These are phyloP conservation scores for Drosophila simulans DNA, from an alignment of 1,140 invertebrate genomes.

Conservation along the genomic window DNA sequence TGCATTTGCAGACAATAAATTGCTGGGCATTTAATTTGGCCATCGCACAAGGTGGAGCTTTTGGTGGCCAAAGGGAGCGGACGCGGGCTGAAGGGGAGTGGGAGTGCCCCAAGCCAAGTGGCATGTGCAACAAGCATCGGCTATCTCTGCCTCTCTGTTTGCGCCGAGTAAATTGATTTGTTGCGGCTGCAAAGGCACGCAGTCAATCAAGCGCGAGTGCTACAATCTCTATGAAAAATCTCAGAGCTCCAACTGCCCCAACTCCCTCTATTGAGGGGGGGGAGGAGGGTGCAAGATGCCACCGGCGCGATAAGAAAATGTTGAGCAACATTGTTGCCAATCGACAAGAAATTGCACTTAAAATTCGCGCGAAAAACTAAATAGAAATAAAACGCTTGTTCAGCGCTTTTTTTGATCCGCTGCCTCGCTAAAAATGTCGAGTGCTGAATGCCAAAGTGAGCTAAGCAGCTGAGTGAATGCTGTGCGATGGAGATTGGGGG, in stretches of 20 bases:
- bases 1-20: slow-evolving; percentile 74
- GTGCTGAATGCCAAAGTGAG: slow-evolving; percentile 36
- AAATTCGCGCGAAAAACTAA: slow-evolving; percentile 66
- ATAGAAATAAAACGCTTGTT: slow-evolving; percentile 55
- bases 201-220: slow-evolving; percentile 75
- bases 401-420: slow-evolving; percentile 40
- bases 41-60: slow-evolving; percentile 51
- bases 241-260: slow-evolving; percentile 16
- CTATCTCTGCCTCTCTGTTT: slow-evolving; percentile 40
- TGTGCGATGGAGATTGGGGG: slow-evolving; percentile 5
- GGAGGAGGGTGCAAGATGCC: slow-evolving; percentile 57
- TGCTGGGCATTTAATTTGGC: slow-evolving; percentile 68
- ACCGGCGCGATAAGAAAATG: slow-evolving; percentile 59
- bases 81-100: not conserved
- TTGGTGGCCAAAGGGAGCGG: not conserved
- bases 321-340: slow-evolving; percentile 67
- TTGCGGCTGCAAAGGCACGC: slow-evolving; percentile 75
- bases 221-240: slow-evolving; percentile 37
- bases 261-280: not conserved
- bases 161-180: slow-evolving; percentile 74
- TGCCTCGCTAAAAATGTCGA: slow-evolving; percentile 40
- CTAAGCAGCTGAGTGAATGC: slow-evolving; percentile 14
- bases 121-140: slow-evolving; percentile 28
- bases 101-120: slow-evolving; percentile 31
- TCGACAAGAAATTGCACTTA: slow-evolving; percentile 77